Percentiles rank a stretch among this genome's conserved stretches.
Evolutionary conservation across 2,797 vertebrate genomes (phyloP).

Genomic region (Acanthornis magna): DNA sequence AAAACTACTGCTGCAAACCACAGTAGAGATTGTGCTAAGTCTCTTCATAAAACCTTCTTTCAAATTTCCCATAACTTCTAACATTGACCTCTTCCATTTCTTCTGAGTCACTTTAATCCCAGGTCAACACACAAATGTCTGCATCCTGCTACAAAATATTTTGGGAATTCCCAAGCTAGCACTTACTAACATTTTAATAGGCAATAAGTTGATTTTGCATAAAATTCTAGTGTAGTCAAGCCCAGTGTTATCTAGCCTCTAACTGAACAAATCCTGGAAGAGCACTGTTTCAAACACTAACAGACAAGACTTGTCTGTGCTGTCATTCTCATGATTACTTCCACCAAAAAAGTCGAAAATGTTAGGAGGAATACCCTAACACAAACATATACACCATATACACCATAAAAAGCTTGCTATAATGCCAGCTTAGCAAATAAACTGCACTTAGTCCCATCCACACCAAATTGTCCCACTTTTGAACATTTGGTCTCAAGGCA

Average conservation of each 20-base stretch:
- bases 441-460: background rate
- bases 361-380: background rate
- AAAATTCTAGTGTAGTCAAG: conserved; percentile 39
- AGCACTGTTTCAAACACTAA: background rate
- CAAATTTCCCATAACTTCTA: background rate
- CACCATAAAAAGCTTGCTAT: background rate
- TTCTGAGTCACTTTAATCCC: background rate
- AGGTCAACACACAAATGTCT: background rate
- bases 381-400: background rate
- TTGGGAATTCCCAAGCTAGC: conserved; percentile 28
- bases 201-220: conserved; percentile 25
- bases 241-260: background rate
- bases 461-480: background rate
- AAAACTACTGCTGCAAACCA: background rate
- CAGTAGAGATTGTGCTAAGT: background rate
- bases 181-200: background rate
- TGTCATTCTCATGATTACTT: background rate
- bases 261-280: background rate
- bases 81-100: background rate
- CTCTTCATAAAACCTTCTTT: background rate
- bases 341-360: background rate
- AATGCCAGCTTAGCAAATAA: background rate
- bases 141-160: background rate
- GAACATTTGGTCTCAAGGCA: background rate
- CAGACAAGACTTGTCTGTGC: background rate